Conservation (phyloP, 2,888 invertebrate genomes). For the Cataglyphis rosenhaueri region DNA sequence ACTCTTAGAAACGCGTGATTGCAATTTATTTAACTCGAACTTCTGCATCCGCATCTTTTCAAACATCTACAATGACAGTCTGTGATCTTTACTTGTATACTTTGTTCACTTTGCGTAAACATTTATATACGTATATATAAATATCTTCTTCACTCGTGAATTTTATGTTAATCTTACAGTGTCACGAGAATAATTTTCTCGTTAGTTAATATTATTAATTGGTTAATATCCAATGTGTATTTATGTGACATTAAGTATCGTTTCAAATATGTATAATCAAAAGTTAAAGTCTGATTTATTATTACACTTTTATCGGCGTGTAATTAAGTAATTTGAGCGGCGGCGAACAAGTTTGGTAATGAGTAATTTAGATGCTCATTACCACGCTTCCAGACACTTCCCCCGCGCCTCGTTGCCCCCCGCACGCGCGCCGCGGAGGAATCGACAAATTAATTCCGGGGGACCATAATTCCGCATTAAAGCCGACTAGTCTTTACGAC, state of each 20-base stretch:
- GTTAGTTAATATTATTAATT: background rate
- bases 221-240: background rate
- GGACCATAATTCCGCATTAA: constrained; percentile 59
- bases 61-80: background rate
- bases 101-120: background rate
- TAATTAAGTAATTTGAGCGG: constrained; percentile 12
- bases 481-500: constrained; percentile 13
- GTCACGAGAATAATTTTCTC: background rate
- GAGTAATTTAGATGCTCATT: constrained; percentile 52
- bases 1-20: constrained; percentile 1
- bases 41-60: background rate
- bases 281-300: constrained; percentile 3
- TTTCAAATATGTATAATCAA: background rate
- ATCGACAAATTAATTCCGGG: constrained; percentile 42
- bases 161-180: background rate
- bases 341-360: constrained; percentile 25
- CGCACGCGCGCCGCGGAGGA: background rate
- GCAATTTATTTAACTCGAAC: background rate
- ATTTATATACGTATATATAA: background rate
- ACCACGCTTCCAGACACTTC: background rate
- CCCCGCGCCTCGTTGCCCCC: background rate
- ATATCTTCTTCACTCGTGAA: background rate
- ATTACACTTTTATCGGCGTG: constrained; percentile 19
- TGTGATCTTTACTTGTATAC: background rate
- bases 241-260: background rate